These are phyloP conservation scores for Cheilosia pagana DNA, from an alignment of 2,888 invertebrate genomes.

Conservation along the genomic window DNA sequence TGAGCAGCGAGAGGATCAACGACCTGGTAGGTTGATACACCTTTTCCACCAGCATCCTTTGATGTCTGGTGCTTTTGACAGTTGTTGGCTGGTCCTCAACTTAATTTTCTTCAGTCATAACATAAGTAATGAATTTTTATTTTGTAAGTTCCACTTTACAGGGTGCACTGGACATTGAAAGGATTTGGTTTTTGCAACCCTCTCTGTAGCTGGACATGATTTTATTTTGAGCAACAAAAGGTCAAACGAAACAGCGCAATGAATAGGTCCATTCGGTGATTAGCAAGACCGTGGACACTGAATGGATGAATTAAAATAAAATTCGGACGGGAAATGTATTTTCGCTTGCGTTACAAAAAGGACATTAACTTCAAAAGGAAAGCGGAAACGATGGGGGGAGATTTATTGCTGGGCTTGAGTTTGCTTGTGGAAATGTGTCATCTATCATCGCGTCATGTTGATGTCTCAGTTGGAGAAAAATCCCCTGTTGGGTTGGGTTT, in stretches of 20 bases:
- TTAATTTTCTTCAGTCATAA: not conserved
- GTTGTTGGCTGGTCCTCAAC: no score
- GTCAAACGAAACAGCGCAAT: slow-evolving; percentile 36
- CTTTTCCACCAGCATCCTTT: no score
- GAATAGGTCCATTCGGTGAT: slow-evolving; percentile 56
- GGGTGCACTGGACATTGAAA: not conserved
- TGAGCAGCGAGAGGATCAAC: not conserved
- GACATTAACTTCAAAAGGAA: slow-evolving; percentile 35
- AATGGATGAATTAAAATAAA: slow-evolving; percentile 22
- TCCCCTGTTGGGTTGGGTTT: not conserved
- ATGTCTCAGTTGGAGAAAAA: not conserved
- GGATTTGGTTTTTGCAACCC: not conserved
- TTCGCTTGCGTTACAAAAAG: slow-evolving; percentile 14
- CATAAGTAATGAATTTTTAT: not conserved
- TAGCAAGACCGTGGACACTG: slow-evolving; percentile 34
- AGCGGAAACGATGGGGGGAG: not conserved
- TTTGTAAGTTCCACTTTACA: not conserved
- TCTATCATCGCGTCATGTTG: not conserved
- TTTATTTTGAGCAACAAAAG: slow-evolving; percentile 27
- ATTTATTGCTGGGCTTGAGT: slow-evolving; percentile 3
- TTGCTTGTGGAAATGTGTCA: not conserved
- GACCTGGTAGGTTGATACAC: not conserved
- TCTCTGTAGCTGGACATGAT: not conserved
- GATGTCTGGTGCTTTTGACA: no score
- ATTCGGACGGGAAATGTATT: slow-evolving; percentile 9